Evolutionary conservation across 2,797 vertebrate species (phyloP), one percentile per base, ranked within the genome.

Genomic region (Hypotaenidia philippensis): DNA sequence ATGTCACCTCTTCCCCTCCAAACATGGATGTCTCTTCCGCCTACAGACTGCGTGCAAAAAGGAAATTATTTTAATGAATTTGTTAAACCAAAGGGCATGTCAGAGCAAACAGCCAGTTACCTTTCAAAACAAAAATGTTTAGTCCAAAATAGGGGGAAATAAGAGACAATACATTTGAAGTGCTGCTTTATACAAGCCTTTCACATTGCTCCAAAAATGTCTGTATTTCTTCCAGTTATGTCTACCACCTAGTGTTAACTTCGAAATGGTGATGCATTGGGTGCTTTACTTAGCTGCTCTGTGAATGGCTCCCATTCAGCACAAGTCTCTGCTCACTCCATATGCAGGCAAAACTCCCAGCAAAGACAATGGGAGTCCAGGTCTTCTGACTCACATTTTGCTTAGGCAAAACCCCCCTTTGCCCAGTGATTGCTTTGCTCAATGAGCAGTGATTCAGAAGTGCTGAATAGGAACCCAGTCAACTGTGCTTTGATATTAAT

Each of bases 171-270:
- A 45, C 4, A 0, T 93, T 75, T 90, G 89, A 90, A 94, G 74
- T 55, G 65, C 70, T 85, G 44, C 87, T 94, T 94, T 94, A 78
- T 93, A 19, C 40, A 83, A 90, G 94, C 1, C 89, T 95, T 95
- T 94, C 79, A 94, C 72, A 57, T 68, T 71, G 81, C 83, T 97
- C 94, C 80, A 96, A 86, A 97, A 96, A 87, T 57, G 66, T 81
- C 90, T 91, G 90, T 82, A 69, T 96, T 92, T 94, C 95, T 95
- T 97, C 92, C 94, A 96, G 92, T 95, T 90, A 93, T 93, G 93
- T 92, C 94, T 89, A 95, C 94, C 94, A 89, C 92, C 87, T 92
- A 95, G 90, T 83, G 87, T 89, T 95, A 90, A 86, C 87, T 93
- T 89, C 84, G 95, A 94, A 96, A 89, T 87, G 69, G 94, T 91